phyloP scores from a whole-genome alignment of 30 jellyfish, hydroid and myxozoan genomes.

The Cassiopea andromeda region DNA sequence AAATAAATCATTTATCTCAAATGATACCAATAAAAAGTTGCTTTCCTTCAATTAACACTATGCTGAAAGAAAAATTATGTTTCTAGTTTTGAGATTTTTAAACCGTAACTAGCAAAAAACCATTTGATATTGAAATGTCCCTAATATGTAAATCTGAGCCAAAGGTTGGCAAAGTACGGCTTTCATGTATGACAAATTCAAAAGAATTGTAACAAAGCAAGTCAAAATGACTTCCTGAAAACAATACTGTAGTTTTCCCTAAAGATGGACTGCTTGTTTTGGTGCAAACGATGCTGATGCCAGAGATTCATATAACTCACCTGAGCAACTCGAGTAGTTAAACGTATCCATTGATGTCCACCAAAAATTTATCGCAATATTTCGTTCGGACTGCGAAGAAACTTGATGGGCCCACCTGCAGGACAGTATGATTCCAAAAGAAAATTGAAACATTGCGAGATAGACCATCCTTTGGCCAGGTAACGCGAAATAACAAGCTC shows the following conservation, averaged over 20 bases:
- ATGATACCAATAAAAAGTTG: neutral
- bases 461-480: too few species aligned
- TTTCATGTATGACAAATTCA: too few species aligned
- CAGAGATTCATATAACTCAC: neutral
- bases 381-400: conserved; percentile 31
- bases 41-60: neutral
- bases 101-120: too few species aligned
- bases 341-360: conserved; percentile 52
- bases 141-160: neutral
- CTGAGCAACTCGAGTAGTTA: conserved; percentile 33
- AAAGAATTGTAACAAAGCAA: too few species aligned
- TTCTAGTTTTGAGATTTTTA: too few species aligned
- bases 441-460: too few species aligned
- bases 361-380: conserved; percentile 77
- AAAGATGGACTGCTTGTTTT: too few species aligned
- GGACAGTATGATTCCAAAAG: neutral
- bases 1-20: neutral
- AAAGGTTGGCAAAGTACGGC: neutral
- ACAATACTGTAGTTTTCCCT: too few species aligned
- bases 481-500: neutral
- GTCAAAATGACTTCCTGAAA: too few species aligned
- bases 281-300: too few species aligned
- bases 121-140: neutral
- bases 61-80: neutral
- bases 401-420: conserved; percentile 84